Conservation (phyloP, 1,140 invertebrate genomes). For the Halictus rubicundus region DNA sequence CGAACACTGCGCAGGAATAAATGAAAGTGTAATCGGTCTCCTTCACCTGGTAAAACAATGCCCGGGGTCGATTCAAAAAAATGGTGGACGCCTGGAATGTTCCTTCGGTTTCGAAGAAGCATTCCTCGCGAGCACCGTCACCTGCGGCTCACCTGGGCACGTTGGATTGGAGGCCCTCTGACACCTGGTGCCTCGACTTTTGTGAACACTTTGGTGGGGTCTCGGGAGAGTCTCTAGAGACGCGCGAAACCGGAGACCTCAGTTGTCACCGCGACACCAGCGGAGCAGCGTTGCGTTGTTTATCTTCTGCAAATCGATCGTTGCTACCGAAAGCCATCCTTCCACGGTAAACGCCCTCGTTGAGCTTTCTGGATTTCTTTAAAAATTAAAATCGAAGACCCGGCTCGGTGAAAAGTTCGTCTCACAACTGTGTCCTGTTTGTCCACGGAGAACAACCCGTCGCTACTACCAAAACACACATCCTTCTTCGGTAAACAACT, state of each 20-base stretch:
- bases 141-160: conserved; percentile 29
- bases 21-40: background rate
- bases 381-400: background rate
- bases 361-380: background rate
- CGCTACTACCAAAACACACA: too few species aligned
- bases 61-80: background rate
- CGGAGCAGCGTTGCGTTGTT: conserved; percentile 25
- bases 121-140: conserved; percentile 30
- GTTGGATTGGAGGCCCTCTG: conserved; percentile 53
- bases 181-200: conserved; percentile 49
- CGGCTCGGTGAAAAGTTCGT: background rate
- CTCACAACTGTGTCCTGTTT: too few species aligned
- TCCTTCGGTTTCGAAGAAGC: background rate
- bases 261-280: conserved; percentile 68
- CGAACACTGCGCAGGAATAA: background rate
- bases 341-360: too few species aligned
- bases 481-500: too few species aligned
- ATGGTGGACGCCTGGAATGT: background rate
- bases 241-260: conserved; percentile 54
- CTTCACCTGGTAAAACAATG: background rate
- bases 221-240: conserved; percentile 48
- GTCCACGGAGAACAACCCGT: too few species aligned
- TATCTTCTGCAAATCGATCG: background rate
- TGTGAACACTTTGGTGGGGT: conserved; percentile 61
- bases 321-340: background rate